phyloP scores from a whole-genome alignment of 92 coral and sea anemone species.

The Montipora capitata region DNA sequence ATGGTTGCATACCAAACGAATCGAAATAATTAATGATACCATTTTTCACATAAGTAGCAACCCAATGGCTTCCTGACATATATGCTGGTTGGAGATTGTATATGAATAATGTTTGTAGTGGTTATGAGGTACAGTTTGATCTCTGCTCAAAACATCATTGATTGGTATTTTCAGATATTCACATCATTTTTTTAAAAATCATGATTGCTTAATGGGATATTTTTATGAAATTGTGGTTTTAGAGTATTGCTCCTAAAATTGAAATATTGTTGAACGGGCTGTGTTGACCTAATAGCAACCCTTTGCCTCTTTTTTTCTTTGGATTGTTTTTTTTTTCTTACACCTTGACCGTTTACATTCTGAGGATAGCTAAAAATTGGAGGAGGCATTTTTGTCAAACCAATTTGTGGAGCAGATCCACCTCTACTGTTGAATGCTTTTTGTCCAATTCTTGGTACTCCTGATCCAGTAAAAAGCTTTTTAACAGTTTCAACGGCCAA shows the following conservation, averaged over 20 bases:
- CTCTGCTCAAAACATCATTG: neutral
- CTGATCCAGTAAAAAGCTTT: neutral
- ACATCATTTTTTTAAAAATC: neutral
- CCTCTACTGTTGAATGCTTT: neutral
- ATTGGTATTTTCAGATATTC: neutral
- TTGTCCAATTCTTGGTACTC: neutral
- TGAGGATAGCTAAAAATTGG: too few species aligned
- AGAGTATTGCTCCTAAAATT: neutral
- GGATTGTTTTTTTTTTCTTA: neutral
- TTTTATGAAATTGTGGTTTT: slow-evolving; percentile 34
- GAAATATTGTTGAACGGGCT: slow-evolving; percentile 33
- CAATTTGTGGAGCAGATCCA: neutral
- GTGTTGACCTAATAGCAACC: slow-evolving; percentile 26
- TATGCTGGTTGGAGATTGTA: neutral
- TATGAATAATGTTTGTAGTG: neutral
- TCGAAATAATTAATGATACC: neutral
- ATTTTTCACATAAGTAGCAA: slow-evolving; percentile 1
- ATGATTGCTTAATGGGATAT: neutral
- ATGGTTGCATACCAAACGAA: neutral
- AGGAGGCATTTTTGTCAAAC: too few species aligned
- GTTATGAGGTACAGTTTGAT: slow-evolving; percentile 1
- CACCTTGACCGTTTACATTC: too few species aligned
- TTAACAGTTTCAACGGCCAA: neutral
- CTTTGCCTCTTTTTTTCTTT: slow-evolving; percentile 25
- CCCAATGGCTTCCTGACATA: slow-evolving; percentile 23